Percentiles rank a stretch among this genome's conserved stretches.
Conservation (phyloP, 2,113 vertebrate genomes). For the Tamias sibiricus region DNA sequence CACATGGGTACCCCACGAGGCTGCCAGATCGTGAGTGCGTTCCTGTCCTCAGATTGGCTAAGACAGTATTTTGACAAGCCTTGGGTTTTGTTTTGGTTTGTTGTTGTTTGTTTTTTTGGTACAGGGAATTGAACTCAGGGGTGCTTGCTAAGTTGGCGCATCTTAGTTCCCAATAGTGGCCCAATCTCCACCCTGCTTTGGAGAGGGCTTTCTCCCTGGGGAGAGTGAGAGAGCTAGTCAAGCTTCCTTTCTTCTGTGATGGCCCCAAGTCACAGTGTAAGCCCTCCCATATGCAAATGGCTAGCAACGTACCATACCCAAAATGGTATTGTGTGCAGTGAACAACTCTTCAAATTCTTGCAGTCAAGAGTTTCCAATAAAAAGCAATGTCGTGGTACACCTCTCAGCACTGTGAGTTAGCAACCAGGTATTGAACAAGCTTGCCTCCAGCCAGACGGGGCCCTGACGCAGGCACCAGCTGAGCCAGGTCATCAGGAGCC, state of each 20-base stretch:
- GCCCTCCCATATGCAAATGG: too few species aligned
- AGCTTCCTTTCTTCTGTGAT: background rate
- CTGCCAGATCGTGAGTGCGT: background rate
- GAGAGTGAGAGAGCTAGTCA: background rate
- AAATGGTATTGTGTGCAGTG: background rate
- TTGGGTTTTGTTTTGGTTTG: too few species aligned
- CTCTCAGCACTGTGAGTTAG: background rate
- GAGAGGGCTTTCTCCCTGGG: background rate
- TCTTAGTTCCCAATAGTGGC: background rate
- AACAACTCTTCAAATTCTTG: background rate
- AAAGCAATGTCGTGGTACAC: too few species aligned
- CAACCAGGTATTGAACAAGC: background rate
- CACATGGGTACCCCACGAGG: background rate
- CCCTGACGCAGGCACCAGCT: fast-evolving
- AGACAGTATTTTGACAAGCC: too few species aligned
- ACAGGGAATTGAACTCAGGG: too few species aligned
- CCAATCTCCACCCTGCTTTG: background rate
- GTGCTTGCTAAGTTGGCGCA: background rate
- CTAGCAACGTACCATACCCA: background rate
- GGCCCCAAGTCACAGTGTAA: background rate
- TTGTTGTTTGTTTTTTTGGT: too few species aligned
- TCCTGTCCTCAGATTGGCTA: background rate
- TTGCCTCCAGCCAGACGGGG: fast-evolving
- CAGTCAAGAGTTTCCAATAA: background rate
- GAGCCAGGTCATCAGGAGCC: fast-evolving